These are phyloP conservation scores for Melanotaenia boesemani DNA, from an alignment of 2,797 vertebrate genomes.

Conservation along the genomic window DNA sequence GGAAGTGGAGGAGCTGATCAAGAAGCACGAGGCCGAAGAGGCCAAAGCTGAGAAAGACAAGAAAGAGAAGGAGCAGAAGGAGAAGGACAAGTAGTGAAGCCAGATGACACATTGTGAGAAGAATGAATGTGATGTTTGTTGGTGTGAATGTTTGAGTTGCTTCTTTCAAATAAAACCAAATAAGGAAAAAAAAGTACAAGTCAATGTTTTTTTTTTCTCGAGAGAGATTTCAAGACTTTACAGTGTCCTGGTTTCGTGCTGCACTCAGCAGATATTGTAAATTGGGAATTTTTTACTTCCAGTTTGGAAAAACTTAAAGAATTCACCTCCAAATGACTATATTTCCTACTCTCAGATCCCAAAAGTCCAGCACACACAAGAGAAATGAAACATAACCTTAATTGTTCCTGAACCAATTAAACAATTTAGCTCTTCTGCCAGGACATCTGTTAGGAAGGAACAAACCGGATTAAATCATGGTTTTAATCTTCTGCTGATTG, in stretches of 20 bases:
- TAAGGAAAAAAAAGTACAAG: no score
- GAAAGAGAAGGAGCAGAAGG: constrained; percentile 91
- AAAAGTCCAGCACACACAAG: no score
- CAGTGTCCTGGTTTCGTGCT: not conserved
- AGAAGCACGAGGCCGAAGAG: constrained; percentile 93
- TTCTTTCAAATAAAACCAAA: constrained; percentile 48
- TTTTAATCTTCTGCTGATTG: no score
- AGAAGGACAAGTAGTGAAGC: constrained; percentile 86
- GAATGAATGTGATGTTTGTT: constrained; percentile 6
- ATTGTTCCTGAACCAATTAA: no score
- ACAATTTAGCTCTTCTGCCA: no score
- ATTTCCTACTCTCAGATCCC: no score
- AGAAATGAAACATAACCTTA: no score
- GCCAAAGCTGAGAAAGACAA: constrained; percentile 89
- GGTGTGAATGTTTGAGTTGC: constrained; percentile 28
- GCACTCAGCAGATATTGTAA: not conserved
- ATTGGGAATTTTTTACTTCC: not conserved
- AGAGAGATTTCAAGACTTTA: no score
- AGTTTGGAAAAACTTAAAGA: not conserved
- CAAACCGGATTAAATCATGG: no score
- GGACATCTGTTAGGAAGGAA: no score
- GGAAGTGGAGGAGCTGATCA: constrained; percentile 93
- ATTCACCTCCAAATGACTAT: no score
- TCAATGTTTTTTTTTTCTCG: no score
- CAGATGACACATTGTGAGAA: not conserved